Conservation (phyloP, 2,113 vertebrate species). For the Sorex fumeus region DNA sequence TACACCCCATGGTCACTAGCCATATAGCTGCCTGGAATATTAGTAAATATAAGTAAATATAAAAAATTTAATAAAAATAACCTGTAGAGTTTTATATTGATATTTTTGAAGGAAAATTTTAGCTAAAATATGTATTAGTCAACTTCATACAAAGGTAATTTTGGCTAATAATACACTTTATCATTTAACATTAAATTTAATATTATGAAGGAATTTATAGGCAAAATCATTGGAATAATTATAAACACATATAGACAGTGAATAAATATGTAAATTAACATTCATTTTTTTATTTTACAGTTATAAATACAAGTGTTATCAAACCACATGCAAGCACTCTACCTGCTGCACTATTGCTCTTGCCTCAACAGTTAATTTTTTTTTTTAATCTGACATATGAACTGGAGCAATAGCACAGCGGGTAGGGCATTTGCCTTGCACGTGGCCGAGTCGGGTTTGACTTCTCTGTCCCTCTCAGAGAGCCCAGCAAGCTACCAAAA, state of each 20-base stretch:
- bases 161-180: too few species aligned
- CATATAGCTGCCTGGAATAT: background rate
- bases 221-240: background rate
- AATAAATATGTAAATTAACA: conserved; percentile 5
- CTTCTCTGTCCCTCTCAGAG: too few species aligned
- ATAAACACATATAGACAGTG: background rate
- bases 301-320: background rate
- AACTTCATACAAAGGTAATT: background rate
- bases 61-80: background rate
- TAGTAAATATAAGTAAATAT: background rate
- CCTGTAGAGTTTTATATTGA: background rate
- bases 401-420: too few species aligned
- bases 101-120: conserved; percentile 45
- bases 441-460: too few species aligned
- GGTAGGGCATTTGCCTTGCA: too few species aligned
- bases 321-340: background rate
- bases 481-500: too few species aligned
- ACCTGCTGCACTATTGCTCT: too few species aligned
- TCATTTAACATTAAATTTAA: background rate
- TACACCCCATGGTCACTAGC: background rate
- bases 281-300: background rate
- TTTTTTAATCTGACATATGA: too few species aligned
- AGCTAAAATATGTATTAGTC: conserved; percentile 34
- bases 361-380: too few species aligned
- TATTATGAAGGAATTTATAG: background rate